phyloP scores from a whole-genome alignment of 2,113 vertebrate species.

The Pelmatolapia mariae region DNA sequence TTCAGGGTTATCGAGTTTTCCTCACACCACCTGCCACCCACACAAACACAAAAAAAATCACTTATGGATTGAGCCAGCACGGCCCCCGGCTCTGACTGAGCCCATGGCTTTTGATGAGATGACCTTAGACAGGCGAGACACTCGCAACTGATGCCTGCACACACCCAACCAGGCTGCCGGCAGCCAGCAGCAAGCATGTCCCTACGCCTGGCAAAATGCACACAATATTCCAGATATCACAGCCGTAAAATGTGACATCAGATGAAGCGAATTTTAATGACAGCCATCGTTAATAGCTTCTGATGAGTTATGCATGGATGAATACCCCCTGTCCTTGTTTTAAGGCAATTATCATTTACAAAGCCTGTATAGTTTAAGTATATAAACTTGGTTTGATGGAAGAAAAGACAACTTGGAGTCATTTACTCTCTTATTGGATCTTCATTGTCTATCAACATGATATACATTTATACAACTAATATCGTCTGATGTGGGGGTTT shows the following conservation, averaged over 20 bases:
- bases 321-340: not conserved
- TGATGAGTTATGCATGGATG: not conserved
- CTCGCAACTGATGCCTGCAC: not conserved
- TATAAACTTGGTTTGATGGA: not conserved
- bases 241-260: not conserved
- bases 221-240: not conserved
- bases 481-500: rapidly evolving
- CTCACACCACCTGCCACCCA: not conserved
- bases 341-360: not conserved
- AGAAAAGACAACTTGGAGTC: not conserved
- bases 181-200: not conserved
- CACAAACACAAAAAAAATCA: not conserved
- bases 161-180: not conserved
- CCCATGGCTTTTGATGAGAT: slow-evolving; percentile 30
- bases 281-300: not conserved
- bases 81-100: not conserved
- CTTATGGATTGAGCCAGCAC: not conserved
- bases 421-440: not conserved
- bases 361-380: not conserved
- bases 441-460: not conserved
- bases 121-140: slow-evolving; percentile 28
- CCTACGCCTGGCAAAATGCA: not conserved
- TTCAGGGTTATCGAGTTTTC: not conserved
- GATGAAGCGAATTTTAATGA: not conserved
- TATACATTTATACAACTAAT: not conserved